phyloP scores from a whole-genome alignment of 2,797 vertebrate species.

The Oreortyx pictus region DNA sequence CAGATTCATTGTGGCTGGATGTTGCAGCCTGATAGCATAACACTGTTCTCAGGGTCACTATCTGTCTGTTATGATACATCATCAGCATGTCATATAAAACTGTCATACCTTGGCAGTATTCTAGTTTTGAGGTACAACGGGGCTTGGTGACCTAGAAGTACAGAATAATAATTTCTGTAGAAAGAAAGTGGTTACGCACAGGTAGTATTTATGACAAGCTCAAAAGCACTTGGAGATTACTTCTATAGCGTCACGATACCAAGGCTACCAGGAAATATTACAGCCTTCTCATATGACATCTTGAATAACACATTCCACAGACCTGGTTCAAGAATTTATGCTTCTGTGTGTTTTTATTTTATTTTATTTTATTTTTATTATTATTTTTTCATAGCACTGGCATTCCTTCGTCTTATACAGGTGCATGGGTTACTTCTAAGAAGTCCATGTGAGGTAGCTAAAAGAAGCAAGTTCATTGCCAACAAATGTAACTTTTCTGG shows the following conservation, averaged over 20 bases:
- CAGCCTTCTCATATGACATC: background rate
- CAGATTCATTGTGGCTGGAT: background rate
- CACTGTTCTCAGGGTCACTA: background rate
- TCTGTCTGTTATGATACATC: background rate
- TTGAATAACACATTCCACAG: background rate
- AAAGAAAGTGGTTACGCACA: background rate
- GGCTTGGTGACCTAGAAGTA: background rate
- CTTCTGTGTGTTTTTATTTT: background rate
- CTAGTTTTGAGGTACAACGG: background rate
- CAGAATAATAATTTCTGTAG: background rate
- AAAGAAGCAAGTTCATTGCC: slow-evolving; percentile 3
- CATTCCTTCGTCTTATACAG: background rate
- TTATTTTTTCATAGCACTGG: background rate
- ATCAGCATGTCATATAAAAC: background rate
- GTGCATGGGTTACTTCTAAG: background rate
- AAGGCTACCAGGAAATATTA: background rate
- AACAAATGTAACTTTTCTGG: background rate
- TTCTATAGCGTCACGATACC: background rate
- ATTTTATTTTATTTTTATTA: background rate
- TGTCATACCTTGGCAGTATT: background rate
- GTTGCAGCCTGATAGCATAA: background rate
- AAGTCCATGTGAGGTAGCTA: background rate
- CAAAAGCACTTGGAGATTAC: slow-evolving; percentile 14
- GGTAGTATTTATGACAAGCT: background rate
- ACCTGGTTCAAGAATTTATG: background rate